Base-by-base conservation (phyloP, 2,113 vertebrate genomes). In the Vulpes ferrilata region DNA sequence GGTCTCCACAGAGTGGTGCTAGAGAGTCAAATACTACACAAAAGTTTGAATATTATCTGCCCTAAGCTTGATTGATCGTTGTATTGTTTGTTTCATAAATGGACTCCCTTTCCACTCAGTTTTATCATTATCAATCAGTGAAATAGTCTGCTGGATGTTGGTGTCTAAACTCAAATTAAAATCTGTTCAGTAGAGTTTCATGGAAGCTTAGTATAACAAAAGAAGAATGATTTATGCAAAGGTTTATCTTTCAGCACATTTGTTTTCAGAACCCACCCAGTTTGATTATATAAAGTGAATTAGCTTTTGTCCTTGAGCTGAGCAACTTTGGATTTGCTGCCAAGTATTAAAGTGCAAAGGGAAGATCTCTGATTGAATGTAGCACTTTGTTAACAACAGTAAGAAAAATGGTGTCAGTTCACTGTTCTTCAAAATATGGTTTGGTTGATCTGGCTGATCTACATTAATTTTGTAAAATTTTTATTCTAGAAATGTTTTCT, bases 121-220 rank as follows among this genome's bases (percentile, higher is more conserved):
- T 96, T 95, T 93, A 25, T 86, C 51, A 38, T 35, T 84, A 59
- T 90, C 65, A 73, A 73, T 90, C 93, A 95, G 43, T 17, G 17
- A 67, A n/a, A 78, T 60, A 25, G 25, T 43, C 69, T 88, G 64
- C 85, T 73, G 81, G 62, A 62, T 93, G 22, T 79, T 71, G 82
- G 59, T 80, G 67, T 74, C 43, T 83, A 91, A 97, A 82, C 32
- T 43, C 60, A 93, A 95, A 95, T 96, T 82, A 93, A 90, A 96
- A 94, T 96, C 88, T 91, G 55, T 92, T 85, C 15, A 53, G 64
- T 27, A 93, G 76, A 23, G 69, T 90, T 80, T 95, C n/a, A 43
- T 32, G 67, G 67, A 95, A 76, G 90, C 20, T 90, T 60, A 27
- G 60, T 69, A 84, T 30, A 93, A 27, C 13, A 43, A 81, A 32